phyloP scores from a whole-genome alignment of 1,140 invertebrate genomes.

The Ganaspis sp. region DNA sequence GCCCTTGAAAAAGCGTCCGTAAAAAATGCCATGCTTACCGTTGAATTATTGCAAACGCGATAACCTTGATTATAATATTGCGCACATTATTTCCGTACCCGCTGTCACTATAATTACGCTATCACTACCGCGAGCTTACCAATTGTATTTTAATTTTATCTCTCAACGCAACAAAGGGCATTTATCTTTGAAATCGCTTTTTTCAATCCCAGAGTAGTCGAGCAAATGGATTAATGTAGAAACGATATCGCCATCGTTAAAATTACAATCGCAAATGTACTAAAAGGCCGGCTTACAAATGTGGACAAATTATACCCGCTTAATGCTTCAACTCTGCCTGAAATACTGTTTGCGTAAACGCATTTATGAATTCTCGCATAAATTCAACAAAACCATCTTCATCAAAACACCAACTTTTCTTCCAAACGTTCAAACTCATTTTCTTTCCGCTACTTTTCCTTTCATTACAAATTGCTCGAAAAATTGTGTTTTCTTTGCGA shows the following conservation, averaged over 20 bases:
- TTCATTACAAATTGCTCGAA: too few species aligned
- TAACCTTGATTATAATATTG: constrained; percentile 24
- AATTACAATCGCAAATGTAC: constrained; percentile 28
- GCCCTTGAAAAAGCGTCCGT: constrained; percentile 22
- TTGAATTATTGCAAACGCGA: constrained; percentile 8
- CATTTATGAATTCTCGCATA: neutral
- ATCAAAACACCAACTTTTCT: too few species aligned
- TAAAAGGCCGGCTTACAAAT: constrained; percentile 15
- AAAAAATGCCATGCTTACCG: constrained; percentile 30
- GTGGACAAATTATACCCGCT: constrained; percentile 9
- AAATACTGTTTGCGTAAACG: constrained; percentile 18
- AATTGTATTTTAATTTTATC: constrained; percentile 27
- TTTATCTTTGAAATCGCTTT: constrained; percentile 20
- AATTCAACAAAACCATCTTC: neutral
- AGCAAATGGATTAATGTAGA: constrained; percentile 27
- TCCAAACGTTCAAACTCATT: too few species aligned
- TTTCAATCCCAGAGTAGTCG: constrained; percentile 18
- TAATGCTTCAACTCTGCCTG: neutral
- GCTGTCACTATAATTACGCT: constrained; percentile 24
- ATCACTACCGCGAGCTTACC: neutral
- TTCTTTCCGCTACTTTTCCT: too few species aligned
- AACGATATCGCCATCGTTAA: constrained; percentile 22
- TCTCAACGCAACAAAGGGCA: constrained; percentile 7
- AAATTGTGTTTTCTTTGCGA: too few species aligned
- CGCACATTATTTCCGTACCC: constrained; percentile 9